Conservation (phyloP, 23 tunicate species). For the Oikopleura dioica region DNA sequence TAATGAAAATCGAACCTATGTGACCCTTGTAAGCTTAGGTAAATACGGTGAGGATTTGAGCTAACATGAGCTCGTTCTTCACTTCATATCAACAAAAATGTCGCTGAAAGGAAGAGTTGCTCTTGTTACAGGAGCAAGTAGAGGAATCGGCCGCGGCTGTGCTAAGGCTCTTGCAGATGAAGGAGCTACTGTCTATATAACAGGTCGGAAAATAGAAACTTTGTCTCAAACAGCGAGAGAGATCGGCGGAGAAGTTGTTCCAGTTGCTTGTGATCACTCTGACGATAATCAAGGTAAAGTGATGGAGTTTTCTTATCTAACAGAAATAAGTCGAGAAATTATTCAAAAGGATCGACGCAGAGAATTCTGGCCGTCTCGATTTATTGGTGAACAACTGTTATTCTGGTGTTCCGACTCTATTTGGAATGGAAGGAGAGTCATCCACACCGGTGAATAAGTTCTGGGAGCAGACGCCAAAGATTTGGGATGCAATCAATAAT, state of each 20-base stretch:
- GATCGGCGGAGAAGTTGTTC: constrained; percentile 20
- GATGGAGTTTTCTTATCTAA: too few species aligned
- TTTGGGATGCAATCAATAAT: constrained; percentile 2
- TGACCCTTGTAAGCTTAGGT: too few species aligned
- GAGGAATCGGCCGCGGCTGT: constrained; percentile 78
- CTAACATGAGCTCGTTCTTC: too few species aligned
- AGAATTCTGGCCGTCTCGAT: constrained; percentile 26
- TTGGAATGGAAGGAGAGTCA: not conserved
- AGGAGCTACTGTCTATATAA: constrained; percentile 71
- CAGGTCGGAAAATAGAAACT: constrained; percentile 38
- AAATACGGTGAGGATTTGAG: too few species aligned
- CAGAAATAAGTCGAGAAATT: constrained; percentile 13
- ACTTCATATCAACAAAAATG: too few species aligned
- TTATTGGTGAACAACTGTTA: constrained; percentile 43
- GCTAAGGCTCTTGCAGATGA: constrained; percentile 54
- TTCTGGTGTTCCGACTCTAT: constrained; percentile 17
- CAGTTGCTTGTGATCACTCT: constrained; percentile 35
- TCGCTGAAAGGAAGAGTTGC: constrained; percentile 33
- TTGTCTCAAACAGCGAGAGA: constrained; percentile 29
- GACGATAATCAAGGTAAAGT: constrained; percentile 14
- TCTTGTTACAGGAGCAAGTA: constrained; percentile 74
- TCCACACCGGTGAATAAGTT: not conserved
- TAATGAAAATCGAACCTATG: too few species aligned
- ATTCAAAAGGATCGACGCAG: constrained; percentile 21
- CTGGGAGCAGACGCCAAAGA: not conserved